Evolutionary conservation across 2,113 vertebrate species (phyloP), one percentile per base, ranked within the genome.

Genomic region (Euleptes europaea): DNA sequence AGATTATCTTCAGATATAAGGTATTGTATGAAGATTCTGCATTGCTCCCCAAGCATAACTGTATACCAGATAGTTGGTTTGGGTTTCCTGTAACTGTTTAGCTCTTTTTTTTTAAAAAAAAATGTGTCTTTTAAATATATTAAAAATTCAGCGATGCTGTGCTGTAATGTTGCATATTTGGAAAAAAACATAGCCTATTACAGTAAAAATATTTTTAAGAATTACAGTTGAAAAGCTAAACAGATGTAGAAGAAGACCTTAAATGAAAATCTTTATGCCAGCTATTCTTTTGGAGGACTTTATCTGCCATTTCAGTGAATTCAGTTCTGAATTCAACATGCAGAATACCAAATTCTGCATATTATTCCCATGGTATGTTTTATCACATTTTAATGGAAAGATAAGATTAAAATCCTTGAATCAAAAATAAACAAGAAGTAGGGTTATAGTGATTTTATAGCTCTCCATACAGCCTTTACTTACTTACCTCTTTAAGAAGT

Each of bases 11-110:
- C 91, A 35, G 83, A 66, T 51, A n/a, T 89, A 88, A 97, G 97
- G 96, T 98, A 93, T 82, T 96, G 96, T 97, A 91, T 86, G 95
- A 79, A 21, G 15, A 82, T 69, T 67, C 54, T 0, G 23, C 81
- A 54, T 71, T 67, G 51, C 10, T 80, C 2, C 19, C 40, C 28
- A 40, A 19, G 6, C 15, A 60, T n/a, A 69, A 38, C 10, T 69
- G 44, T 35, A 77, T 77, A 8, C 11, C 73, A 8, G 23, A 3
- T 33, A 19, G n/a, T 6, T 35, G 35, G 4, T 15, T 70, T 70
- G 6, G 38, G n/a, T 7, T 44, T 35, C 9, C 33, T 47, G 2
- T 80, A n/a, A 31, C 40, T 80, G 78, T 12, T 13, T 66, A 31
- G 65, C 10, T 10, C 66, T 66, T 65, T 42, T 40, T 54, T 2